These are phyloP conservation scores for Vanessa tameamea DNA, from an alignment of 1,140 invertebrate genomes.

Conservation along the genomic window DNA sequence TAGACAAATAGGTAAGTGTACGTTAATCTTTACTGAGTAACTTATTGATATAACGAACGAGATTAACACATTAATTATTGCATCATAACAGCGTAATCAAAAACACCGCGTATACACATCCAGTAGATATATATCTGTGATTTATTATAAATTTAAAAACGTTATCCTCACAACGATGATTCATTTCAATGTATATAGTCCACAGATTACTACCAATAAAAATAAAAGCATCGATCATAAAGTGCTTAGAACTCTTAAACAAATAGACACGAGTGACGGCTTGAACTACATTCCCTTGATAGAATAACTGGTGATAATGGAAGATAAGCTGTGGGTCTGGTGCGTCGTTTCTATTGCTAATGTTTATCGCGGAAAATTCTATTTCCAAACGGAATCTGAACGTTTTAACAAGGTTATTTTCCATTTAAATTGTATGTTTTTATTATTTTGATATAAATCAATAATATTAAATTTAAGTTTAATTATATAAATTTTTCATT, in stretches of 20 bases:
- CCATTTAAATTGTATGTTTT: slow-evolving; percentile 2
- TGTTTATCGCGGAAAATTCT: slow-evolving; percentile 36
- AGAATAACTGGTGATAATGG: slow-evolving; percentile 36
- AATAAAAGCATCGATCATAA: slow-evolving; percentile 1
- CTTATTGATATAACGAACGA: no score
- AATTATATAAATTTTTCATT: no score
- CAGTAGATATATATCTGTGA: no score
- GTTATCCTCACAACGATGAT: not conserved
- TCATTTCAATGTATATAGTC: not conserved
- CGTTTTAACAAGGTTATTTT: slow-evolving; percentile 16
- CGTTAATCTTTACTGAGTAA: no score
- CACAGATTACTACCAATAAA: not conserved
- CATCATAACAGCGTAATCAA: no score
- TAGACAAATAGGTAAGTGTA: no score
- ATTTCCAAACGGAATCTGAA: slow-evolving; percentile 11
- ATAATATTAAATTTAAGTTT: no score
- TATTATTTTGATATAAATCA: not conserved
- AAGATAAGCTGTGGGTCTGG: slow-evolving; percentile 25
- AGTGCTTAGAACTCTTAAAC: slow-evolving; percentile 8
- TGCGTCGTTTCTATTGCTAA: slow-evolving; percentile 23
- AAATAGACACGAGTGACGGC: slow-evolving; percentile 14
- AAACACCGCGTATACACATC: no score
- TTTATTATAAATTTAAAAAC: no score
- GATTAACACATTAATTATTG: no score
- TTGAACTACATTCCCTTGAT: slow-evolving; percentile 32